These are phyloP conservation scores for Coregonus sp. DNA, from an alignment of 2,797 vertebrate species.

Conservation along the genomic window DNA sequence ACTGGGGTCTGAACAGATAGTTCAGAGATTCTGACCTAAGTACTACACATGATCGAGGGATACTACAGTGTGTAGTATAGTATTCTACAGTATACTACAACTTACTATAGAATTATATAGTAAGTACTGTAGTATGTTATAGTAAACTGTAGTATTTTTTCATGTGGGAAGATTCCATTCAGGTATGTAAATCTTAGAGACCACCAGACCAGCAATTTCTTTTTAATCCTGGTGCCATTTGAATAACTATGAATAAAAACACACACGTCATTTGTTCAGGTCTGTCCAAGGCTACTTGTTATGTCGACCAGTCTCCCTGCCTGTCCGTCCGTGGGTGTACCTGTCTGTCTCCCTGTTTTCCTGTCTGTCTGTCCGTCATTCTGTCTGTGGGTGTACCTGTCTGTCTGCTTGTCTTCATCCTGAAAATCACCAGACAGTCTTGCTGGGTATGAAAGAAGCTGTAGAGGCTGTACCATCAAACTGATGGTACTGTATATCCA, in stretches of 20 bases:
- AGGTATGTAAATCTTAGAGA: slow-evolving; percentile 46
- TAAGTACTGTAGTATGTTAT: no score
- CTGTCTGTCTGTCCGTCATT: background rate
- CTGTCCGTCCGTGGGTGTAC: no score
- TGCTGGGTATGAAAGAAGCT: background rate
- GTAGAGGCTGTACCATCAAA: background rate
- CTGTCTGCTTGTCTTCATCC: background rate
- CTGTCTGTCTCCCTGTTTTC: background rate
- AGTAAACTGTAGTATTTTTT: no score
- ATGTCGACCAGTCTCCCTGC: no score
- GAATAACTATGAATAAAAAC: slow-evolving; percentile 30
- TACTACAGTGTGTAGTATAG: no score
- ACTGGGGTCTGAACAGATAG: no score
- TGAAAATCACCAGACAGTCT: no score
- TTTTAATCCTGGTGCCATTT: slow-evolving; percentile 28
- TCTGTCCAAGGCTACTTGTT: background rate
- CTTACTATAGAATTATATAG: no score
- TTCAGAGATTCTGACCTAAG: no score
- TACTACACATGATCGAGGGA: no score
- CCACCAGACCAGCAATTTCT: slow-evolving; percentile 37
- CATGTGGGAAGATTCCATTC: slow-evolving; percentile 44
- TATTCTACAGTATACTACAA: no score
- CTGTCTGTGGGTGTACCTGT: no score
- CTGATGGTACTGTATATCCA: background rate
- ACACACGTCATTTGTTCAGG: background rate